Conservation (phyloP, 1,140 invertebrate genomes). For the Drosophila setifemur region DNA sequence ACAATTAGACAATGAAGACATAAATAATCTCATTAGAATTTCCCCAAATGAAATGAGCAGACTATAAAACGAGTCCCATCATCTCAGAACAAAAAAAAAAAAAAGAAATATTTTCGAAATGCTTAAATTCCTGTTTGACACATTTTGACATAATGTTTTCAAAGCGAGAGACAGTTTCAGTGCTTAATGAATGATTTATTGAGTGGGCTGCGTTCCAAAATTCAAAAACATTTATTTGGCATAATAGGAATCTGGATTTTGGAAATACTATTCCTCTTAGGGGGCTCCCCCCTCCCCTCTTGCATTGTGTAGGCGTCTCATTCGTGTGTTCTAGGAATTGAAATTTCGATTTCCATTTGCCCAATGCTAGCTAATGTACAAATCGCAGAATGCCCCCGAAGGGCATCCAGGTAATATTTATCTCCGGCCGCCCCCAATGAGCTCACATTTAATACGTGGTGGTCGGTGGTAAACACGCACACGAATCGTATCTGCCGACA, state of each 20-base stretch:
- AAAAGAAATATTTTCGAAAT: slow-evolving; percentile 20
- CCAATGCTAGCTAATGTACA: slow-evolving; percentile 29
- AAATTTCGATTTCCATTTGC: slow-evolving; percentile 26
- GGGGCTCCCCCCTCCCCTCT: neutral
- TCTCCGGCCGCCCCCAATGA: slow-evolving; percentile 30
- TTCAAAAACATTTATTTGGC: slow-evolving; percentile 24
- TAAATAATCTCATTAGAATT: slow-evolving; percentile 17
- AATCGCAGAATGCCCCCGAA: slow-evolving; percentile 41
- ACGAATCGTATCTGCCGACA: slow-evolving; percentile 44
- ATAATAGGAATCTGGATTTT: slow-evolving; percentile 17
- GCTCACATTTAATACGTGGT: slow-evolving; percentile 43
- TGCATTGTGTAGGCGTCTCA: neutral
- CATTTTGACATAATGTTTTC: slow-evolving; percentile 33
- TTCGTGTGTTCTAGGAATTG: slow-evolving; percentile 6
- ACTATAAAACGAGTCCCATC: slow-evolving; percentile 7
- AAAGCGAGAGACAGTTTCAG: slow-evolving; percentile 26
- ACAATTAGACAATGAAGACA: slow-evolving; percentile 40
- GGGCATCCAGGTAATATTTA: slow-evolving; percentile 41
- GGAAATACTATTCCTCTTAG: slow-evolving; percentile 2
- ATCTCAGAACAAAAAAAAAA: neutral
- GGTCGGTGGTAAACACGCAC: slow-evolving; percentile 37
- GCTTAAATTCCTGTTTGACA: slow-evolving; percentile 43
- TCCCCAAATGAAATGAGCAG: slow-evolving; percentile 14
- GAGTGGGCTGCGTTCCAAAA: slow-evolving; percentile 7
- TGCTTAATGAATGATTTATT: slow-evolving; percentile 42